Evolutionary conservation across 1,140 invertebrate species (phyloP), one percentile per base, ranked within the genome.

Genomic region (Elysia chlorotica): DNA sequence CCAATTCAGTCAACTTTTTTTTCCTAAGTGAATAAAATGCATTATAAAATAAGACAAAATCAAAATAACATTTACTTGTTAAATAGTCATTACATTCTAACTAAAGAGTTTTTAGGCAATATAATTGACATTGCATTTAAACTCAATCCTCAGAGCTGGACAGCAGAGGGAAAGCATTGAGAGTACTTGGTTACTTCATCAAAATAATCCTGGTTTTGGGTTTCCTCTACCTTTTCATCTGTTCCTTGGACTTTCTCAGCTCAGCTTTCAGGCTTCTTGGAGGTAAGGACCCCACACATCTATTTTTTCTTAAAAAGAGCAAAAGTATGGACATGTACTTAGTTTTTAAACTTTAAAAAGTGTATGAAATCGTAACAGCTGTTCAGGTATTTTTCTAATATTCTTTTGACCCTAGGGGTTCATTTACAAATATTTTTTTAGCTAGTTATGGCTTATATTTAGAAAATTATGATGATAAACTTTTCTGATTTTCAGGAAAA

Each of bases 211-310:
- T 79, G 0, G 84, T 90, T 0, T 6, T 90, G 0, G 71, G 67
- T 1, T 82, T 89, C 5, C 85, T 92, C 2, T 92, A 91, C 82
- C 77, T 90, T 41, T 92, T 92, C 81, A 88, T 92, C 71, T 91
- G 90, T 76, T 90, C 90, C 2, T 81, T 92, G 75, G 90, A 90
- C 69, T 85, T 91, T 30, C 84, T 92, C 28, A 90, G 90, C 56
- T 86, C 88, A 1, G 88, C 90, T 10, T 92, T 92, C 78, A 85
- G 88, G 56, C 84, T 92, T 3, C 77, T 92, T 23, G 91, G 90
- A 36, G 90, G 90, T 83, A 78, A 78, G 75, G 66, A 25, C 21
- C 14, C 17, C 10, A 23, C 31, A 30, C 31, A 63, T 33, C 5
- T 33, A 30, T 33, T 5, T 33, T 30, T 33, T 17, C n/a, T n/a